Percentiles rank a stretch among this genome's conserved stretches.
Conservation (phyloP, 2,113 vertebrate genomes). For the human (Homo sapiens) region DNA sequence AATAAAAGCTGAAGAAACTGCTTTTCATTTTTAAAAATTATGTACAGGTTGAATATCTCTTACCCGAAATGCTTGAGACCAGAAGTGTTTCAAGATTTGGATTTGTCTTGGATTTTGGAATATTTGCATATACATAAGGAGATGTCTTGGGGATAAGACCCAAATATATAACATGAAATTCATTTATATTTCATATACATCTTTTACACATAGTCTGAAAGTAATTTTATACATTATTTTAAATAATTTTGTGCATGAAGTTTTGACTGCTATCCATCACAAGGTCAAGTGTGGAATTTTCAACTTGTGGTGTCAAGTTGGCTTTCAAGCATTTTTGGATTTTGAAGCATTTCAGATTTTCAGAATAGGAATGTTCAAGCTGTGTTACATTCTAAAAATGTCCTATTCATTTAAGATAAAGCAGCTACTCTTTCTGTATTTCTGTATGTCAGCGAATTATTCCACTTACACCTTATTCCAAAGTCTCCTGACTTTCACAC, state of each 20-base stretch:
- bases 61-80: background rate
- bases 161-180: background rate
- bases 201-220: background rate
- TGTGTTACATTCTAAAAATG: background rate
- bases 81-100: background rate
- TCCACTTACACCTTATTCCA: background rate
- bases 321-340: background rate
- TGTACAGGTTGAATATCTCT: background rate
- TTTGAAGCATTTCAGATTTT: background rate
- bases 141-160: background rate
- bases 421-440: background rate
- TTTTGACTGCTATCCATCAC: background rate
- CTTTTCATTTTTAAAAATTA: background rate
- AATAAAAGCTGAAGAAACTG: slow-evolving; percentile 52
- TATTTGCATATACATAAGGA: background rate
- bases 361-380: background rate
- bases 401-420: background rate
- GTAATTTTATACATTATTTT: background rate
- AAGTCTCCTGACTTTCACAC: slow-evolving; percentile 67
- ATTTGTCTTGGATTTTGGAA: background rate
- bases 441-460: background rate
- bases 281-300: background rate
- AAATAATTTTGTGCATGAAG: background rate
- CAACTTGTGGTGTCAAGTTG: background rate
- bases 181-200: background rate